Base-by-base conservation (phyloP, 1,140 invertebrate genomes). In the Drosophila seguyi region DNA sequence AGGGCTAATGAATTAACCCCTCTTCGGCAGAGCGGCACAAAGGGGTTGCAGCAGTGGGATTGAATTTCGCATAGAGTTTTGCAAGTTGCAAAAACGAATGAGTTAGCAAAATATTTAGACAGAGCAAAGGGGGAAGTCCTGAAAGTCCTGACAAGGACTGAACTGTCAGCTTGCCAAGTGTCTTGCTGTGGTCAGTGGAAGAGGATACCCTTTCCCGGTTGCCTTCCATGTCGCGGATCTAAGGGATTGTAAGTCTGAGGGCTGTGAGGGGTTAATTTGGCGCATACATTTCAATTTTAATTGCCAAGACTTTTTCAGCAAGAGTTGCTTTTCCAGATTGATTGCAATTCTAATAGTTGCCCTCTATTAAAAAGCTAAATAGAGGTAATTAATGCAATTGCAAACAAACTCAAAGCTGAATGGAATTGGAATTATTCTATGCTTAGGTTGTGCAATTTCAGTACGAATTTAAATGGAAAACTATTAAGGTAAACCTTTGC, bases 1-100 rank as follows among this genome's bases (percentile, higher is more conserved):
- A 34, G 20, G 72, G 53, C 52, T 66, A 65, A 76, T 53, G 41
- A 76, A 66, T 76, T 76, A 76, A 66, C 73, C 72, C 71, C 20
- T 25, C 20, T 16, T 52, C 6, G 14, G 22, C 31, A 53, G 31
- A 22, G 52, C 52, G 48, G 11, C 31, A 22, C 41, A 31, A 53
- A 36, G 47, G 68, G 69, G 69, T 73, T 63, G 48, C 50, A 53
- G 67, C 31, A 34, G 27, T 22, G 44, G 67, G 18, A 68, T 71
- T 68, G 50, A 34, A 13, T 71, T 71, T 71, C 63, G 63, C 48
- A 67, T 71, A 45, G 48, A 27, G 13, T 71, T 71, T 71, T 47
- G 62, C 48, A 68, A 68, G 68, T 52, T 48, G 38, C 38, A 52
- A 69, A 45, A 16, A 36, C 20, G 34, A 31, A 39, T 14, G 39